Percentiles rank a stretch among this genome's conserved stretches.
These are phyloP conservation scores for Phania funesta DNA, from an alignment of 2,888 invertebrate genomes.

Conservation along the genomic window DNA sequence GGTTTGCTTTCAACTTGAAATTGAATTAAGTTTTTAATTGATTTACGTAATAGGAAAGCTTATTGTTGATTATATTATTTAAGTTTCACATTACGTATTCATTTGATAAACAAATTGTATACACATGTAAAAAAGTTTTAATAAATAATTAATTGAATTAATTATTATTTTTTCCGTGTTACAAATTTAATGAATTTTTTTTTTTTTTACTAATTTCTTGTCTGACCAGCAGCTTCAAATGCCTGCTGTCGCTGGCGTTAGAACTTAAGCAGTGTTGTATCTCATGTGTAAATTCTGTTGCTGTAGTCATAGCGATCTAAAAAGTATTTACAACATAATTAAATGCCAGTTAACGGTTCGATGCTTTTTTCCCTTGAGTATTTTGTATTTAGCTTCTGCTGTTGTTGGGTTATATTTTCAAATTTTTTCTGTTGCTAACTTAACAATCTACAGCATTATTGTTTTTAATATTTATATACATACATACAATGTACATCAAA, in stretches of 20 bases:
- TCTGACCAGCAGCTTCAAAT: conserved; percentile 26
- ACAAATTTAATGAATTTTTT: background rate
- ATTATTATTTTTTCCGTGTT: no score
- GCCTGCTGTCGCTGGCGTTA: conserved; percentile 10
- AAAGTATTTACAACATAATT: conserved; percentile 72
- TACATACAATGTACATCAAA: conserved; percentile 3
- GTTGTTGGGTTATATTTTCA: background rate
- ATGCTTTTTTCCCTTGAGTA: conserved; percentile 72
- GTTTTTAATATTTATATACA: background rate
- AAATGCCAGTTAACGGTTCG: conserved; percentile 79
- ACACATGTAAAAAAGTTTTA: no score
- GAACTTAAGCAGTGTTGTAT: conserved; percentile 2
- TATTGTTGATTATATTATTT: no score
- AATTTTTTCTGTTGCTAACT: conserved; percentile 51
- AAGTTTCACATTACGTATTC: no score
- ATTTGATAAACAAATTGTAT: no score
- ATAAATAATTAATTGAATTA: no score
- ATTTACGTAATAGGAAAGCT: no score
- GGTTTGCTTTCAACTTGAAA: no score
- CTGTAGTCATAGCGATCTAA: conserved; percentile 25
- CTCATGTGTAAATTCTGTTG: conserved; percentile 36
- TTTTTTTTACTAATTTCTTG: conserved; percentile 14
- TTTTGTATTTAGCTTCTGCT: conserved; percentile 21
- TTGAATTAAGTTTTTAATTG: no score
- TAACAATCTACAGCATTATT: conserved; percentile 26